phyloP scores from a whole-genome alignment of 2,888 invertebrate species.

The Steinernema carpocapsae region DNA sequence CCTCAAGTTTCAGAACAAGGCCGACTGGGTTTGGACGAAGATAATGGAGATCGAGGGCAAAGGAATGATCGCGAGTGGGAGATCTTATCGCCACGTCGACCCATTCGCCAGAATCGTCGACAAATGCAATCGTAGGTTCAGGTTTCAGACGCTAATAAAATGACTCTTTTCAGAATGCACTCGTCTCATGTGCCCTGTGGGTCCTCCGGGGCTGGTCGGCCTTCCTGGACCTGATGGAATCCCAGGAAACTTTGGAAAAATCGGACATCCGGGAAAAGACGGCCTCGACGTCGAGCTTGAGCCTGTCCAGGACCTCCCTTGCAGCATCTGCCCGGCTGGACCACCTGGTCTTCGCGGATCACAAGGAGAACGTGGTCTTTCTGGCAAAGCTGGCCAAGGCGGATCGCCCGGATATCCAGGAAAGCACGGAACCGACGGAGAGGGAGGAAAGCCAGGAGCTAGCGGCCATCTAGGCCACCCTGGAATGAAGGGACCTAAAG shows the following conservation, averaged over 20 bases:
- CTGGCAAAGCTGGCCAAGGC: conserved; percentile 48
- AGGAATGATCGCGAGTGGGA: conserved; percentile 16
- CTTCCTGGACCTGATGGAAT: conserved; percentile 56
- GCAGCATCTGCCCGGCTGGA: conserved; percentile 59
- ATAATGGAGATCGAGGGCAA: conserved; percentile 1
- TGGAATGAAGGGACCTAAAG: conserved; percentile 50
- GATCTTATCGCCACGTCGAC: conserved; percentile 69
- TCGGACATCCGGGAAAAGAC: conserved; percentile 42
- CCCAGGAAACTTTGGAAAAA: conserved; percentile 57
- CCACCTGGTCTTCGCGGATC: conserved; percentile 54
- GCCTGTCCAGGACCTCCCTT: conserved; percentile 51
- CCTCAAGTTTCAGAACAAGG: neutral
- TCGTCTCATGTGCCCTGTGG: conserved; percentile 55
- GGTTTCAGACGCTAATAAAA: neutral
- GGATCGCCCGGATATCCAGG: conserved; percentile 37
- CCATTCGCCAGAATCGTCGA: conserved; percentile 36
- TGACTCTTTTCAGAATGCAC: conserved; percentile 50
- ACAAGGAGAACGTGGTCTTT: conserved; percentile 54
- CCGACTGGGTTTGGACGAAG: conserved; percentile 41
- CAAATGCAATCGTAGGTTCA: conserved; percentile 39
- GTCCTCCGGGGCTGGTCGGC: conserved; percentile 56
- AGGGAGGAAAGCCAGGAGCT: conserved; percentile 47
- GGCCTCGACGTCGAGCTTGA: conserved; percentile 42
- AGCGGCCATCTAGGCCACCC: conserved; percentile 47
- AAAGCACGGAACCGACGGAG: conserved; percentile 42